Evolutionary conservation across 2,888 invertebrate species (phyloP), one percentile per base, ranked within the genome.

Genomic region (Drosophila macrospina): DNA sequence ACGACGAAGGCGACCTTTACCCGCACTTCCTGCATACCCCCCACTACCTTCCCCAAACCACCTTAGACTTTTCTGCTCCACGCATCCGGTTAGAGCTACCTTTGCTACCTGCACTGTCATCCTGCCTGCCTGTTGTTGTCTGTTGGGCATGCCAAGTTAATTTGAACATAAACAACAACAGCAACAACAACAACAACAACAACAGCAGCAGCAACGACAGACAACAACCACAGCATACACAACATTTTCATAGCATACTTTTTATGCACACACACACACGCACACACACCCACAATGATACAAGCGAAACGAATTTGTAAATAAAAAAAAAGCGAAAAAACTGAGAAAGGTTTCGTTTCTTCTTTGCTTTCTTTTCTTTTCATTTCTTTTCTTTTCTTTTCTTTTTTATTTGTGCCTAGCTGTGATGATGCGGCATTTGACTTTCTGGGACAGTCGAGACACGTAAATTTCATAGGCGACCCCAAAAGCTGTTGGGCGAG

Each of bases 401-500:
- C 26, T 51, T 36, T 20, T 30, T 47, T 39, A 28, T 45, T 51
- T 54, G 2, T 73, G 70, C 57, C 60, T 61, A 55, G 74, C 83
- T 73, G 69, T 69, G 80, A 82, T 82, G 86, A 82, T 85, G 80
- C 78, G 83, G 74, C 86, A 78, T 83, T 86, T 83, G 86, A 80
- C 69, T 75, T 78, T 63, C 59, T 59, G 69, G 68, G 56, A 67
- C 71, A 74, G 59, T 54, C 69, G 63, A 69, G 78, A 70, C 80
- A 80, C 78, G 76, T 71, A 73, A 82, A 82, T 70, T 82, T 78
- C 75, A 69, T 72, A 69, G 73, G 51, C 66, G 67, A 63, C 59
- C 74, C 64, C 16, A 56, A 64, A 54, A 63, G 28, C 34, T 36
- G 51, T 57, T 57, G 63, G 56, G 48, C 59, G 48, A 51, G 51